Evolutionary conservation across 2,888 invertebrate genomes (phyloP).

Genomic region (Brenthis ino): DNA sequence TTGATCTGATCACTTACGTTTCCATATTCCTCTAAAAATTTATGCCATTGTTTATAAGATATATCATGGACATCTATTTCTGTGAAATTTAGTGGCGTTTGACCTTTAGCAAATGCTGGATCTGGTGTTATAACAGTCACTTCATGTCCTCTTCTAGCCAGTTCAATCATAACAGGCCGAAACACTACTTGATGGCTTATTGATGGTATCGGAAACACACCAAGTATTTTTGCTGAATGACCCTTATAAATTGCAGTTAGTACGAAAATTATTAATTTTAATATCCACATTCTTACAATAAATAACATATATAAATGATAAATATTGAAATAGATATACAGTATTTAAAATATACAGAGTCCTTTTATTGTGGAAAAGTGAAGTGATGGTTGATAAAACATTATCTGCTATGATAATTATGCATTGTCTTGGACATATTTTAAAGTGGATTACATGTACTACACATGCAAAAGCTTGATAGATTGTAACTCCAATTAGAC

Average conservation of each 20-base stretch:
- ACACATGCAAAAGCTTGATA: too few relatives aligned
- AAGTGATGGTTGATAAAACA: slow-evolving; percentile 4
- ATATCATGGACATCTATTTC: slow-evolving; percentile 57
- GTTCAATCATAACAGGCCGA: slow-evolving; percentile 53
- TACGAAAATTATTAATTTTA: slow-evolving; percentile 4
- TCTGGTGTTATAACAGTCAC: slow-evolving; percentile 58
- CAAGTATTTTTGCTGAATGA: slow-evolving; percentile 54
- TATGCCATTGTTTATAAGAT: slow-evolving; percentile 48
- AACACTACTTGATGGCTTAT: slow-evolving; percentile 56
- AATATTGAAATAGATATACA: not conserved
- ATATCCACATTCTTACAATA: slow-evolving; percentile 4
- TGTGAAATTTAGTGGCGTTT: slow-evolving; percentile 50
- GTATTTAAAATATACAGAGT: not conserved
- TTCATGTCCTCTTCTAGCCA: slow-evolving; percentile 61
- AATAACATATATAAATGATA: not conserved
- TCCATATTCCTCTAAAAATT: slow-evolving; percentile 29
- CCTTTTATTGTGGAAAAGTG: slow-evolving; percentile 3
- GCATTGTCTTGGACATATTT: not conserved
- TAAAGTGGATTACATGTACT: too few relatives aligned
- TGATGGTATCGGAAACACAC: slow-evolving; percentile 53
- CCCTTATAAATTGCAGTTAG: not conserved
- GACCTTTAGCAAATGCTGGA: slow-evolving; percentile 53
- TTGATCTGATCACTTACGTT: slow-evolving; percentile 16
- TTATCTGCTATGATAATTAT: not conserved
- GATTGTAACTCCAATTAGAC: too few relatives aligned